A percentile compares a stretch with the other conserved stretches of the same genome.
These are phyloP conservation scores for Glyphotaelius pellucidus DNA, from an alignment of 2,888 invertebrate genomes.

Conservation along the genomic window DNA sequence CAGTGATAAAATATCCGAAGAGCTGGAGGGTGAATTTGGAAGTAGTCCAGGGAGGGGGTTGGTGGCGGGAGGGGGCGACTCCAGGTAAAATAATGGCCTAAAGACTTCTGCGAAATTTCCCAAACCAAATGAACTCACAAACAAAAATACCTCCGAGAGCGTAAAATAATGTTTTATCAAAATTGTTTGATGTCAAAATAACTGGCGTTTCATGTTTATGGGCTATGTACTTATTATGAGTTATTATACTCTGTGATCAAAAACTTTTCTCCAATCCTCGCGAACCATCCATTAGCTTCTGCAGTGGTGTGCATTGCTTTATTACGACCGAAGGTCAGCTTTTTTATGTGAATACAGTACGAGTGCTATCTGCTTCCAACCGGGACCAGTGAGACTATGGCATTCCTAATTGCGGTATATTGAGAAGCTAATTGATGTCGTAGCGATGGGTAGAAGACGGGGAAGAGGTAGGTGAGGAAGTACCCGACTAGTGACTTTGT, in stretches of 20 bases:
- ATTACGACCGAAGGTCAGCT: too few relatives aligned
- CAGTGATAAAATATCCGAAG: background rate
- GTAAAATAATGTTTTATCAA: background rate
- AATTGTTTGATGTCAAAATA: conserved; percentile 2
- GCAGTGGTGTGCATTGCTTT: too few relatives aligned
- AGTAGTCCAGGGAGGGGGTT: background rate
- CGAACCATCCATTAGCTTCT: background rate
- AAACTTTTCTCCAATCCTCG: background rate
- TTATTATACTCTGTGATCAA: background rate
- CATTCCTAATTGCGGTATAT: too few relatives aligned
- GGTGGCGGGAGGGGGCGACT: background rate
- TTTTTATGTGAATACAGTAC: too few relatives aligned
- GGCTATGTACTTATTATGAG: background rate
- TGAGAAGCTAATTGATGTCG: too few relatives aligned
- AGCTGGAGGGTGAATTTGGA: conserved; percentile 18
- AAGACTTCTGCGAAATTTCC: background rate
- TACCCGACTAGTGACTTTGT: too few relatives aligned
- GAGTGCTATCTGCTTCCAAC: too few relatives aligned
- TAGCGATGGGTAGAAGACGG: too few relatives aligned
- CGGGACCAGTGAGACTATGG: too few relatives aligned
- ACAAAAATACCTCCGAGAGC: background rate
- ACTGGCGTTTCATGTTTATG: background rate
- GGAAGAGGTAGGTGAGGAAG: too few relatives aligned
- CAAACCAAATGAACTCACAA: background rate
- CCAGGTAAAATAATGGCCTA: conserved; percentile 16